Percentiles rank a stretch among this genome's conserved stretches.
Evolutionary conservation across 2,888 invertebrate species (phyloP).

Genomic region (Enchytraeus crypticus): DNA sequence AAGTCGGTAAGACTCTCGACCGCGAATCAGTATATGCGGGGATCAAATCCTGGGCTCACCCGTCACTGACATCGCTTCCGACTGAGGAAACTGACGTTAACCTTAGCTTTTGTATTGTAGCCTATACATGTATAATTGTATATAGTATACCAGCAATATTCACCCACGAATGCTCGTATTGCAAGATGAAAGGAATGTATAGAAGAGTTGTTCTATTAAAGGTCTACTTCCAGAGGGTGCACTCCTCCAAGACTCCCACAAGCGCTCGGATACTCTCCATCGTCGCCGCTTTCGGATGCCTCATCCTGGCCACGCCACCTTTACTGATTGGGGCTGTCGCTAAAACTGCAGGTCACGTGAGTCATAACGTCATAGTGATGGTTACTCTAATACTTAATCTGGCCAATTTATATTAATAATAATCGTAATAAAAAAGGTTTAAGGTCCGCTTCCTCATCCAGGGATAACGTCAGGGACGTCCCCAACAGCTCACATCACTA

Average conservation of each 20-base stretch:
- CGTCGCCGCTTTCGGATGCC: constrained; percentile 88
- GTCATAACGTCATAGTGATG: too few species aligned
- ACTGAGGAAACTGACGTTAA: too few species aligned
- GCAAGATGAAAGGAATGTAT: neutral
- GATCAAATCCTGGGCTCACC: too few species aligned
- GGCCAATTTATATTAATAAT: too few species aligned
- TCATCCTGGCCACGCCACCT: constrained; percentile 92
- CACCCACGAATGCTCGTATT: neutral
- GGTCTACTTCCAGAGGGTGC: constrained; percentile 94
- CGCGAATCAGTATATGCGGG: too few species aligned
- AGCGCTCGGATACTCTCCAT: constrained; percentile 89
- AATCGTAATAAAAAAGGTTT: too few species aligned
- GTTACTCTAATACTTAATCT: too few species aligned
- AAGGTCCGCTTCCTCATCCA: too few species aligned
- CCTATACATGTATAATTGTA: neutral
- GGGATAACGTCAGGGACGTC: too few species aligned
- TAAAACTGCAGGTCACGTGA: constrained; percentile 86
- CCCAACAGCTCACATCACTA: too few species aligned
- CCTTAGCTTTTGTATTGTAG: neutral
- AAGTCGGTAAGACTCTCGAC: too few species aligned
- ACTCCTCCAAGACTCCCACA: constrained; percentile 86
- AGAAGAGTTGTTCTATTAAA: constrained; percentile 54
- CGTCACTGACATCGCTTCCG: too few species aligned
- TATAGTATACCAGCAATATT: neutral
- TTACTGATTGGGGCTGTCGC: constrained; percentile 94